Evolutionary conservation across 2,888 invertebrate genomes (phyloP).

Genomic region (Odontothrips loti): DNA sequence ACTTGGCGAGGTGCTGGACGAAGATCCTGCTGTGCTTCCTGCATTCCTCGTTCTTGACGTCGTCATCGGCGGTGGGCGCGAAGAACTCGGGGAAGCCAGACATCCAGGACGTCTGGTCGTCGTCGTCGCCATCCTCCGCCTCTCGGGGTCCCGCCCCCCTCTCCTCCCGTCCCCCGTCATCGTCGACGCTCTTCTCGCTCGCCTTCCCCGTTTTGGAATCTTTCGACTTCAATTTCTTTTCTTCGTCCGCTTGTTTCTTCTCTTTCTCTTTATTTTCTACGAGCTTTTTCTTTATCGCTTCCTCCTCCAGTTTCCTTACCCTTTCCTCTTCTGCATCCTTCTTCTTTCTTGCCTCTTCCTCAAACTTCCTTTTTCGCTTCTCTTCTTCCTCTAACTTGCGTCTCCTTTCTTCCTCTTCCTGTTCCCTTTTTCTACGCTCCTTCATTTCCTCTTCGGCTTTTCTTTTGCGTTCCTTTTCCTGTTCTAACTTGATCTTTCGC

Average conservation of each 20-base stretch:
- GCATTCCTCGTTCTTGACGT: conserved; percentile 39
- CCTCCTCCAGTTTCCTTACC: not conserved
- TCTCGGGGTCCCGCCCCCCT: not conserved
- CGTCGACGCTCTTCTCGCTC: not conserved
- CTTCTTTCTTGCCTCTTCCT: not conserved
- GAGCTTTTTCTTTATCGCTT: not conserved
- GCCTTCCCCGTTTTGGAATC: not conserved
- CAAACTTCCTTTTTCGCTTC: not conserved
- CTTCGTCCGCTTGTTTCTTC: not conserved
- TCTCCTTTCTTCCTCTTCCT: not conserved
- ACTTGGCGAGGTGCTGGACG: conserved; percentile 37
- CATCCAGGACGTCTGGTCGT: not conserved
- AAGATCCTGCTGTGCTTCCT: conserved; percentile 39
- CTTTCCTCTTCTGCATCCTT: not conserved
- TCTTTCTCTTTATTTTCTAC: not conserved
- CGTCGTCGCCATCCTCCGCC: not conserved
- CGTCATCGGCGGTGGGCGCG: conserved; percentile 34
- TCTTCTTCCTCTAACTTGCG: not conserved
- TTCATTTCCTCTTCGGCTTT: not conserved
- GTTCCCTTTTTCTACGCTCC: not conserved
- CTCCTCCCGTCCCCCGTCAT: not conserved
- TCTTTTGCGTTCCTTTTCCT: not conserved
- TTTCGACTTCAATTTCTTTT: not conserved
- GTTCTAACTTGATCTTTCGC: not conserved
- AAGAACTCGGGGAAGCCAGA: conserved; percentile 16